phyloP scores from a whole-genome alignment of 2,113 vertebrate species.

The Scatophagus argus region DNA sequence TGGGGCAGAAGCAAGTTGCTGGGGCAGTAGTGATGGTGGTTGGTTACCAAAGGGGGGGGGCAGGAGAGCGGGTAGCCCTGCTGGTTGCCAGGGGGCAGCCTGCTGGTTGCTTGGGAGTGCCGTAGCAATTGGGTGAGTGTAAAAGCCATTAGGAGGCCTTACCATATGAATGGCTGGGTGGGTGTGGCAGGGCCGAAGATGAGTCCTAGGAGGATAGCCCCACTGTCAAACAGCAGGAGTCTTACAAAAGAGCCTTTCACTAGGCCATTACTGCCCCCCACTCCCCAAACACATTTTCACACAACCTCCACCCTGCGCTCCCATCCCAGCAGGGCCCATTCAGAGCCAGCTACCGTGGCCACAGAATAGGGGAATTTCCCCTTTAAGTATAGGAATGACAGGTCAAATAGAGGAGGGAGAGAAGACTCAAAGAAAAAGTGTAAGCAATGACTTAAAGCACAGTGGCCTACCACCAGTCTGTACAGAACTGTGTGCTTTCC shows the following conservation, averaged over 20 bases:
- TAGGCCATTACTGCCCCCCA: conserved; percentile 55
- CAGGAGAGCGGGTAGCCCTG: conserved; percentile 8
- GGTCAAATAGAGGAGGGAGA: conserved; percentile 78
- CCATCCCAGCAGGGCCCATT: conserved; percentile 57
- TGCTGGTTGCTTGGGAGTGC: conserved; percentile 63
- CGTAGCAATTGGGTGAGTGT: conserved; percentile 74
- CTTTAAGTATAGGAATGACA: conserved; percentile 80
- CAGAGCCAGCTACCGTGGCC: conserved; percentile 61
- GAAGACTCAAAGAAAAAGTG: conserved; percentile 20
- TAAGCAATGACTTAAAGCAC: conserved; percentile 28
- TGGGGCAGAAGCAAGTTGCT: conserved; percentile 82
- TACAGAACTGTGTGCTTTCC: conserved; percentile 27
- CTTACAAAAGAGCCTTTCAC: conserved; percentile 86
- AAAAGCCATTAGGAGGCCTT: conserved; percentile 87
- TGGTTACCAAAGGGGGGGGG: conserved; percentile 61
- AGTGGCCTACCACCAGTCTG: conserved; percentile 11
- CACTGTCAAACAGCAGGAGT: conserved; percentile 87
- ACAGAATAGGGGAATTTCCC: conserved; percentile 70
- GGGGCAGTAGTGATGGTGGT: conserved; percentile 63
- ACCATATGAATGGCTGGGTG: conserved; percentile 89
- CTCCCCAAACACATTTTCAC: conserved; percentile 14
- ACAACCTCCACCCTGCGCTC: conserved; percentile 46
- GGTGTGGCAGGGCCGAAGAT: conserved; percentile 84
- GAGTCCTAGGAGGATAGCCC: conserved; percentile 86
- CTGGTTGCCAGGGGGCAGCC: conserved; percentile 59